phyloP scores from a whole-genome alignment of 2,888 invertebrate species.

The Melitaea athalia region DNA sequence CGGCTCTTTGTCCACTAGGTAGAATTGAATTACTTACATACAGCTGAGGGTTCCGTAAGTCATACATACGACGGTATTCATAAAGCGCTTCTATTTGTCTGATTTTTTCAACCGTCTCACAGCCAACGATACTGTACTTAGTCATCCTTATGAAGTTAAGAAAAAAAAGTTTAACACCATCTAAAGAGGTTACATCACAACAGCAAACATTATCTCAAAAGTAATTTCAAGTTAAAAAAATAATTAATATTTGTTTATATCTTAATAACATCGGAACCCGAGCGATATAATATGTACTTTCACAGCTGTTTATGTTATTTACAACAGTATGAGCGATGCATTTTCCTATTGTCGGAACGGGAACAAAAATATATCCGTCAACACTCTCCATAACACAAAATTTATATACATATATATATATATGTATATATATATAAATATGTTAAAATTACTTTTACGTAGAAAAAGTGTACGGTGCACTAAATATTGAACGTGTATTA shows the following conservation, averaged over 20 bases:
- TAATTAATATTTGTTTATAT: neutral
- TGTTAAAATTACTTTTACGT: conserved; percentile 45
- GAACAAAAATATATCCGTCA: conserved; percentile 13
- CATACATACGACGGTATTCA: conserved; percentile 11
- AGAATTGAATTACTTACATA: conserved; percentile 14
- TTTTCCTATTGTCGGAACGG: conserved; percentile 19
- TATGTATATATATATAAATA: conserved; percentile 9
- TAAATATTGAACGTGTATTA: conserved; percentile 50
- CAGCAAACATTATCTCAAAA: conserved; percentile 7
- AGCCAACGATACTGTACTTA: conserved; percentile 27
- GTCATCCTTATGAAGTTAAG: conserved; percentile 11
- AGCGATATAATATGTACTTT: neutral
- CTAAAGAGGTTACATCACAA: conserved; percentile 1
- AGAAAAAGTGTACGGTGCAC: conserved; percentile 64
- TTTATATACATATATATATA: conserved; percentile 12
- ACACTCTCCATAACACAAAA: conserved; percentile 5
- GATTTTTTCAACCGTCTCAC: conserved; percentile 18
- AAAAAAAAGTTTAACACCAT: conserved; percentile 12
- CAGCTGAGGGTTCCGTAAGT: conserved; percentile 22
- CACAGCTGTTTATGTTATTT: conserved; percentile 7
- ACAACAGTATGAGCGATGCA: conserved; percentile 1
- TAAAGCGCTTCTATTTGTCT: conserved; percentile 9
- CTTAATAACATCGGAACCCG: conserved; percentile 23
- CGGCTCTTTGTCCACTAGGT: neutral
- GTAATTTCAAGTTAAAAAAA: neutral